Evolutionary conservation across 2,113 vertebrate species (phyloP).

Genomic region (Cebus imitator): DNA sequence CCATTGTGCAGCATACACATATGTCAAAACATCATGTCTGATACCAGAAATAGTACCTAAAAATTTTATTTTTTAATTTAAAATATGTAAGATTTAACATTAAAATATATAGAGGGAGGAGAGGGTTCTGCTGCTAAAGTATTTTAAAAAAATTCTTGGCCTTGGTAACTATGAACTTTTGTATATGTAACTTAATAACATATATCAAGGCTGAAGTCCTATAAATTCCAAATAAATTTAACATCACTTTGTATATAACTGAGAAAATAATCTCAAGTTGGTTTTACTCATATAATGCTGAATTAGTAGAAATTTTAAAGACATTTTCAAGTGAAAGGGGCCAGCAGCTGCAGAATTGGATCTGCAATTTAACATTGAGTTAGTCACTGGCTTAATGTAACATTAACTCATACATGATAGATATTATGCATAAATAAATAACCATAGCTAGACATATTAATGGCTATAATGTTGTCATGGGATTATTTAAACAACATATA

Average conservation of each 20-base stretch:
- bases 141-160: neutral
- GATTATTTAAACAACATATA: constrained; percentile 44
- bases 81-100: neutral
- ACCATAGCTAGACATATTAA: neutral
- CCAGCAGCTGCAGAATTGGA: neutral
- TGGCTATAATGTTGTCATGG: neutral
- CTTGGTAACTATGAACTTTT: neutral
- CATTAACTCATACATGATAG: neutral
- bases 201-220: neutral
- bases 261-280: neutral
- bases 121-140: neutral
- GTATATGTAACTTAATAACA: neutral
- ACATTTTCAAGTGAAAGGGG: neutral
- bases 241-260: neutral
- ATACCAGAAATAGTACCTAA: neutral
- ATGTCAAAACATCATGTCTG: neutral
- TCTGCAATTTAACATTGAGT: neutral
- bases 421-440: neutral
- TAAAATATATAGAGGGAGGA: neutral
- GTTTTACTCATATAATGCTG: neutral
- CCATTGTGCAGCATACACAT: neutral
- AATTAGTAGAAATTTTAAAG: neutral
- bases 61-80: neutral
- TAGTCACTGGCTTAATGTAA: neutral
- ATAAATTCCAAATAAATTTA: neutral